Evolutionary conservation across 2,113 vertebrate genomes (phyloP), one percentile per base, ranked within the genome.

Genomic region (Bothrops jararaca): DNA sequence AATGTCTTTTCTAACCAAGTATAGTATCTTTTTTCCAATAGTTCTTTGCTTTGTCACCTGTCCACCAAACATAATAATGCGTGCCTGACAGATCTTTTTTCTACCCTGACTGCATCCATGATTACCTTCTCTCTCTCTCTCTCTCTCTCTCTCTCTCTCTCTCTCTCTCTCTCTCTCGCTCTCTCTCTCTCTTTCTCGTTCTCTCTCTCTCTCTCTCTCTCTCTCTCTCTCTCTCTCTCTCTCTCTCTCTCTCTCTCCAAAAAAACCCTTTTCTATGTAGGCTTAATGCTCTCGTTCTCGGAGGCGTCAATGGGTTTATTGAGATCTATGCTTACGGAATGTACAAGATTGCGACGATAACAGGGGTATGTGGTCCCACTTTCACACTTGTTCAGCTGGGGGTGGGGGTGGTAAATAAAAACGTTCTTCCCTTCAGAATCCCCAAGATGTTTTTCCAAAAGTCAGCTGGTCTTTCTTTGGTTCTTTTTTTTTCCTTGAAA

Each of bases 321-420:
- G 99, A 99, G 94, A 98, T 99, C 93, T 99, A 99, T 95, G 99
- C 99, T 1, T 99, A 99, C 23, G 99, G 99, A 53, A 99, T 99
- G 98, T 99, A 99, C 97, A 99, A 98, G 97, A 99, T 99, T 91
- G 99, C 99, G n/a, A 98, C 98, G 45, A 96, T 99, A 69, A 97
- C 97, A 15, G 98, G 97, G 96, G 99, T 99, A 97, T 1, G 91
- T 96, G 86, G 5, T 0, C 64, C 52, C 87, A 20, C 52, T 96
- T 89, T 34, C 34, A 0, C 20, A 0, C 89, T 0, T 0, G 89
- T 92, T 95, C 86, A 95, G 93, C 53, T 89, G 56, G 2, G 22
- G 1, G 48, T 1, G 48, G 4, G 1, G 45, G 48, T 8, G 8
- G 11, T 52, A 12, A n/a, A 7, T 45, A 26, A 60, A 45, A 60